phyloP scores from a whole-genome alignment of 2,888 invertebrate genomes.

The Frankliniella fusca region DNA sequence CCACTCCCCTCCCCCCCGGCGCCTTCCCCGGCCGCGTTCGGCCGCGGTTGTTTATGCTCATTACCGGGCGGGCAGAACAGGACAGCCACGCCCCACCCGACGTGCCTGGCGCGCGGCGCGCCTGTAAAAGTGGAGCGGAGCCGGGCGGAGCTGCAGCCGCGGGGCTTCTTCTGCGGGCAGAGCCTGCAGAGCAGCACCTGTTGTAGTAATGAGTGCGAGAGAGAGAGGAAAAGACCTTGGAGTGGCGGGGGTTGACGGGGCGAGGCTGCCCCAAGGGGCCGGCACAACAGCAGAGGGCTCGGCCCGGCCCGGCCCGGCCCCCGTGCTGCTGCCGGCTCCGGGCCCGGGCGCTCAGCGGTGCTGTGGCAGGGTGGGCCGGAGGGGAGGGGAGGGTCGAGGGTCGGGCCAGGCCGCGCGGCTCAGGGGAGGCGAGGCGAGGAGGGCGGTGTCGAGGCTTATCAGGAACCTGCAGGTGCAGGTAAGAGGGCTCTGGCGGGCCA shows the following conservation, averaged over 20 bases:
- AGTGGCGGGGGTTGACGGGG: not conserved
- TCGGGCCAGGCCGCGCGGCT: not conserved
- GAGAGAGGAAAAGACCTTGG: not conserved
- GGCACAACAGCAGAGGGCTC: not conserved
- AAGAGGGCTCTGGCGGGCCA: not conserved
- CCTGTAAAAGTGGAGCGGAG: too few species aligned
- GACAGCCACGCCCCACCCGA: too few species aligned
- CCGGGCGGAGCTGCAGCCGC: not conserved
- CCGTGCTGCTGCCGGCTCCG: too few species aligned
- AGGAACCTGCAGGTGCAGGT: slow-evolving; percentile 16
- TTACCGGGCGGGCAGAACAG: too few species aligned
- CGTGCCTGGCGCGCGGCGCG: too few species aligned
- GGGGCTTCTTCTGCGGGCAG: not conserved
- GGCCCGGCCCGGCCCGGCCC: not conserved
- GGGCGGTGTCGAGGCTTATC: not conserved
- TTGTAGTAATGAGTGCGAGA: not conserved
- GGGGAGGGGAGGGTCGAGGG: not conserved
- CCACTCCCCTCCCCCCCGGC: not conserved
- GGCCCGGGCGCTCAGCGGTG: too few species aligned
- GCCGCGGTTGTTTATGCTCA: not conserved
- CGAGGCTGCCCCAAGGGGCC: not conserved
- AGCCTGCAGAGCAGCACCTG: not conserved
- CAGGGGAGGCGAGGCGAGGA: not conserved
- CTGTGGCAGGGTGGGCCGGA: too few species aligned
- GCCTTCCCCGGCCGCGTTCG: not conserved